Percentiles rank a stretch among this genome's conserved stretches.
phyloP scores from a whole-genome alignment of 2,888 invertebrate genomes.

The Caenorhabditis sp. region DNA sequence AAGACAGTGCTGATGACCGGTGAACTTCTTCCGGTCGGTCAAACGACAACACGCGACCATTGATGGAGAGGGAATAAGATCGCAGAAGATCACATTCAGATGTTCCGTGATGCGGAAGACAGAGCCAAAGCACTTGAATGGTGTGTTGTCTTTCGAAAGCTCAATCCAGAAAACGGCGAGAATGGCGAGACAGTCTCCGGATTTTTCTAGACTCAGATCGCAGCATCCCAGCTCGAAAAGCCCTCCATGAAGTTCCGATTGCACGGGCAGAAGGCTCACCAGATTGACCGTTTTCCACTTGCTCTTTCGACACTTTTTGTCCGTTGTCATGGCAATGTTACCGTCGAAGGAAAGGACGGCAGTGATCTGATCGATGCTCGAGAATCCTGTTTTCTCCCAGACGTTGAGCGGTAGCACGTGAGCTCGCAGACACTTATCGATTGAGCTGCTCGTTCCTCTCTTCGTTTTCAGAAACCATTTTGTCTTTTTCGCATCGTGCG shows the following conservation, averaged over 20 bases:
- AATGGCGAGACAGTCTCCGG: slow-evolving; percentile 49
- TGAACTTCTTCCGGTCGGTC: slow-evolving; percentile 43
- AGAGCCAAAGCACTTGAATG: slow-evolving; percentile 50
- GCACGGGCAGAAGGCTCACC: slow-evolving; percentile 32
- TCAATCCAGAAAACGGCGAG: slow-evolving; percentile 56
- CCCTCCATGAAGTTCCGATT: slow-evolving; percentile 27
- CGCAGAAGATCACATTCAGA: slow-evolving; percentile 24
- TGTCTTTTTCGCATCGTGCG: slow-evolving; percentile 18
- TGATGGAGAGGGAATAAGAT: slow-evolving; percentile 37
- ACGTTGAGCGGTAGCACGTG: slow-evolving; percentile 30
- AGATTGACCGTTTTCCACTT: slow-evolving; percentile 37
- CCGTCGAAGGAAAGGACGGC: slow-evolving; percentile 47
- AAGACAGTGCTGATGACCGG: slow-evolving; percentile 45
- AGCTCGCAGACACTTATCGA: slow-evolving; percentile 35
- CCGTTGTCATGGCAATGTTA: slow-evolving; percentile 23
- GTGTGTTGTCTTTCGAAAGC: slow-evolving; percentile 28
- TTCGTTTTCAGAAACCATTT: slow-evolving; percentile 1
- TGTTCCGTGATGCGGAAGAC: slow-evolving; percentile 42
- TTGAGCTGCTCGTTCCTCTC: slow-evolving; percentile 21
- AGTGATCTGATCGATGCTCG: slow-evolving; percentile 14
- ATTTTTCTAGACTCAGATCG: slow-evolving; percentile 36
- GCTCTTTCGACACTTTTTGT: slow-evolving; percentile 24
- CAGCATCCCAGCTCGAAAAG: slow-evolving; percentile 40
- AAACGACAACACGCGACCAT: slow-evolving; percentile 53
- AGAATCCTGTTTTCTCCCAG: slow-evolving; percentile 18